Conservation (phyloP, 2,888 invertebrate genomes). For the Hypomecis punctinalis region DNA sequence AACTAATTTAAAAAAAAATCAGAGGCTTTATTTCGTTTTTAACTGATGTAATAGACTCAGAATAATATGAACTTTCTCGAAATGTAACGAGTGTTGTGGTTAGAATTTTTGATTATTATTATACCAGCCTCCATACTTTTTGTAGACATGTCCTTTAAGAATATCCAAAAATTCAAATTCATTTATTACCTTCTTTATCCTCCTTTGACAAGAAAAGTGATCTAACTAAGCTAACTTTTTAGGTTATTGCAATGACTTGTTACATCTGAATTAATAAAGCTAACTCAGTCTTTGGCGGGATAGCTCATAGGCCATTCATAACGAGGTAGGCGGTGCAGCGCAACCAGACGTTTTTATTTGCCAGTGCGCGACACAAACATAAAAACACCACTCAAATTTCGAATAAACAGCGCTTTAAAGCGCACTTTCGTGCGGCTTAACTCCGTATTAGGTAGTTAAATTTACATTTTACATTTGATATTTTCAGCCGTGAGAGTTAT, state of each 20-base stretch:
- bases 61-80: no score
- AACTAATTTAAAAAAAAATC: no score
- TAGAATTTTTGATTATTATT: no score
- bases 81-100: no score
- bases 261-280: slow-evolving; percentile 49
- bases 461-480: slow-evolving; percentile 83
- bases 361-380: slow-evolving; percentile 71
- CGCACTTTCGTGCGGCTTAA: slow-evolving; percentile 70
- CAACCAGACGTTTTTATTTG: slow-evolving; percentile 81
- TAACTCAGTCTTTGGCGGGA: slow-evolving; percentile 56
- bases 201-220: no score
- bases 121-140: no score
- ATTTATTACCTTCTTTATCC: no score
- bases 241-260: slow-evolving; percentile 17
- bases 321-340: slow-evolving; percentile 59
- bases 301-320: slow-evolving; percentile 79
- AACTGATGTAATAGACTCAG: no score
- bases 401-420: slow-evolving; percentile 78
- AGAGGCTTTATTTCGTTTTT: no score
- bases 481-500: slow-evolving; percentile 81
- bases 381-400: slow-evolving; percentile 80
- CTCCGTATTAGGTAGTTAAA: slow-evolving; percentile 82
- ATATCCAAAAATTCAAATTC: no score
- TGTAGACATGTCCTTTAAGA: no score
- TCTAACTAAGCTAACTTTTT: no score